Conservation (phyloP, 2,797 vertebrate species). For the Hafferia zeledoni region DNA sequence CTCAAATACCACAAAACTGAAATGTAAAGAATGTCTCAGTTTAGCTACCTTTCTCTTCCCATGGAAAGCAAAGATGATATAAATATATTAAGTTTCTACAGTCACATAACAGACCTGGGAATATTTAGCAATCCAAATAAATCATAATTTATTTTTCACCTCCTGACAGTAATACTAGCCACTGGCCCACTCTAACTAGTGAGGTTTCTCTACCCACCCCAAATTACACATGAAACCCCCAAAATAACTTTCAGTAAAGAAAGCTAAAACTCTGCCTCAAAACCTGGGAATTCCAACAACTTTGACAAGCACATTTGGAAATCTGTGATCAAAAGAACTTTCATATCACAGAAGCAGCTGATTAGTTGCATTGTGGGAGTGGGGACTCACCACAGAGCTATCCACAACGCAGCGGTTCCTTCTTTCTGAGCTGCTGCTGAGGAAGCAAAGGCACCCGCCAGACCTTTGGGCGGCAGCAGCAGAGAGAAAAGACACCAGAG, state of each 20-base stretch:
- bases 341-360: not conserved
- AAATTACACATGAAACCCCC: not conserved
- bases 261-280: not conserved
- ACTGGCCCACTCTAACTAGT: not conserved
- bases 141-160: not conserved
- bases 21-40: not conserved
- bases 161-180: not conserved
- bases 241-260: not conserved
- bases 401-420: not conserved
- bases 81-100: not conserved
- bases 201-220: not conserved
- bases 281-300: not conserved
- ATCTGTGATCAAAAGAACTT: not conserved
- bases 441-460: not conserved
- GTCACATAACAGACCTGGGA: not conserved
- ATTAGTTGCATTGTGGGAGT: not conserved
- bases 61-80: not conserved
- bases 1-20: not conserved
- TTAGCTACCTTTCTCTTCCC: not conserved
- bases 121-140: not conserved
- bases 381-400: not conserved
- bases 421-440: not conserved
- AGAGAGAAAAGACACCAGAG: not conserved
- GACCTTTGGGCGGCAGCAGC: not conserved
- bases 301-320: not conserved